Base-by-base conservation (phyloP, 1,140 invertebrate species). In the Sarcophaga peregrina region DNA sequence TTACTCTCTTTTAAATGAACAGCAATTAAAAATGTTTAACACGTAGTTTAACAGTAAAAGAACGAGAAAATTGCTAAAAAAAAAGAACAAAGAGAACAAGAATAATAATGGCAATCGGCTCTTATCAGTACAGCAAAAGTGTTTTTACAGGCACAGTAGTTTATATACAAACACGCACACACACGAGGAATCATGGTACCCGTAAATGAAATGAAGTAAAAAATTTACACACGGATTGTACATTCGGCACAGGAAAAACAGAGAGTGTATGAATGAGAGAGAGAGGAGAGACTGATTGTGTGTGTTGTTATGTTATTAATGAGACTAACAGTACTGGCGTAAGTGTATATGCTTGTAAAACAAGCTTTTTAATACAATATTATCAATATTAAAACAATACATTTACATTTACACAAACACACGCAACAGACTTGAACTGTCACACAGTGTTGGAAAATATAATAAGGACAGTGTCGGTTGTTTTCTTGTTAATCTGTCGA, bases 11-110 rank as follows among this genome's bases (percentile, higher is more conserved):
- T 58, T 58, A 15, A 6, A n/a, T 58, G 11, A n/a, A 58, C 54
- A 58, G 15, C 54, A 58, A 58, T 58, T 58, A 58, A 58, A 58
- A 58, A 58, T 58, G 54, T 58, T 58, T 58, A n/a, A 58, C 54
- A 58, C 54, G 54, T 58, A 58, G 54, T 58, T 58, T 58, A n/a
- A 58, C 54, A 58, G 20, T 11, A 74, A 74, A 74, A 11, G 25
- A 74, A 17, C 15, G 10, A 45, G 0, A 74, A 74, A 74, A 74
- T 46, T 10, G 17, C 25, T 37, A 37, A 37, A 37, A 37, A 37
- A 45, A 46, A 5, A 73, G n/a, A 45, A n/a, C n/a, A n/a, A 74
- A 25, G 73, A 37, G 20, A 45, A 74, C n/a, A 74, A 74, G 25
- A 74, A 74, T 20, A 74, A 4, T 8, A 20, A 37, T 13, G 20